Conservation (phyloP, 2,888 invertebrate genomes). For the Anorthoa munda region DNA sequence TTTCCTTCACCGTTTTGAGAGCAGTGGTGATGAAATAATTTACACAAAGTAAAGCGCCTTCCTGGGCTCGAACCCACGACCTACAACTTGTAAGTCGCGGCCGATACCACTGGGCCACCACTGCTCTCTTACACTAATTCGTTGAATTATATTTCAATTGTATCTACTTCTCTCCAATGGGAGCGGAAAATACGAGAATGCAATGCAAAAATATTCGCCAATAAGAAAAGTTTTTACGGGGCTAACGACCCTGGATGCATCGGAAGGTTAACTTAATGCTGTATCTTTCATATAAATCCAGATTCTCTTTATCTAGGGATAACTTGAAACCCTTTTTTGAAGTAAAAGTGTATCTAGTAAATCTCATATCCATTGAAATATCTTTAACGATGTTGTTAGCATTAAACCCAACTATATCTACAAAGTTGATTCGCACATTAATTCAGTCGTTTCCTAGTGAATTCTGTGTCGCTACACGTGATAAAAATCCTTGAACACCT, state of each 20-base stretch:
- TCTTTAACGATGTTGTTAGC: not conserved
- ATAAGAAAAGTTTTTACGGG: not conserved
- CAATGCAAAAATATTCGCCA: not conserved
- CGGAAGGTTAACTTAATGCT: not conserved
- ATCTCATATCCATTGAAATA: not conserved
- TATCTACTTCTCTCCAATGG: not conserved
- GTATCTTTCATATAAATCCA: not conserved
- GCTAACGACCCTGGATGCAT: not conserved
- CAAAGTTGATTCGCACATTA: not conserved
- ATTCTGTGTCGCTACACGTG: conserved; percentile 4
- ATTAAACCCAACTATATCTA: not conserved
- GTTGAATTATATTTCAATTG: not conserved
- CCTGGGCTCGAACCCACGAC: too few species aligned
- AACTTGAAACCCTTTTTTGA: not conserved
- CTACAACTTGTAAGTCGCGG: too few species aligned
- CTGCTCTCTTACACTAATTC: not conserved
- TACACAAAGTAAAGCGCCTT: too few species aligned
- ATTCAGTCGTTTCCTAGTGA: conserved; percentile 17
- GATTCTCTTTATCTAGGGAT: not conserved
- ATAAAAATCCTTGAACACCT: conserved; percentile 41
- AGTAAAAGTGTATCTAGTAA: not conserved
- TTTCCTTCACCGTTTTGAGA: too few species aligned
- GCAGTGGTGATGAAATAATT: too few species aligned
- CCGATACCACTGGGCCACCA: too few species aligned
- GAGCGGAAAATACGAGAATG: not conserved